Percentiles rank a stretch among this genome's conserved stretches.
Conservation (phyloP, 53 echinoderm and acorn worm genomes). For the Holothuria leucospilota region DNA sequence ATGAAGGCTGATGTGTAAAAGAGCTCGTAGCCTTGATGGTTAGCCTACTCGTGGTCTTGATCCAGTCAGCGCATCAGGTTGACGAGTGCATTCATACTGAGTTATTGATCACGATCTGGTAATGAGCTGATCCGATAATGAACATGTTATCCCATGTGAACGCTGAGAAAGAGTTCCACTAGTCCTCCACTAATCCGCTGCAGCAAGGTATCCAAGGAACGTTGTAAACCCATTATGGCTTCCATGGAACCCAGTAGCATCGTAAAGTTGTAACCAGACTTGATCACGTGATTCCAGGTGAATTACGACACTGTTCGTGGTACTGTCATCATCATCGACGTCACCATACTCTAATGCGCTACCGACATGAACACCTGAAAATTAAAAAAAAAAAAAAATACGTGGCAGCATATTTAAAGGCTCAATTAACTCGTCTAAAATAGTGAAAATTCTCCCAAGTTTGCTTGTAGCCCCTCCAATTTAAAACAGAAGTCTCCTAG, state of each 20-base stretch:
- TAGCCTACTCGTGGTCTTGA: too few relatives aligned
- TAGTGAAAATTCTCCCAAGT: not conserved
- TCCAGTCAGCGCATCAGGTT: too few relatives aligned
- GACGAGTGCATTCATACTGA: too few relatives aligned
- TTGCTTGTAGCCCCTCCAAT: not conserved
- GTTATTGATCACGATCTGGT: too few relatives aligned
- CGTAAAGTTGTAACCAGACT: conserved; percentile 43
- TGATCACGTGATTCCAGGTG: conserved; percentile 20
- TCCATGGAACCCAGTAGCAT: conserved; percentile 33
- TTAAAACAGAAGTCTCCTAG: too few relatives aligned
- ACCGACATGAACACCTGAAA: conserved; percentile 21
- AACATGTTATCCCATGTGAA: too few relatives aligned
- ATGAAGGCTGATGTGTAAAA: too few relatives aligned
- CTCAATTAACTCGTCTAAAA: too few relatives aligned
- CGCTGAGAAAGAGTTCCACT: too few relatives aligned
- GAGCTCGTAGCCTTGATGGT: too few relatives aligned
- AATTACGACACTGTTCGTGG: conserved; percentile 26
- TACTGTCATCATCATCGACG: conserved; percentile 27
- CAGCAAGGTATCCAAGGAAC: conserved; percentile 17
- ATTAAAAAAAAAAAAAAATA: not conserved
- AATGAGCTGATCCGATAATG: too few relatives aligned
- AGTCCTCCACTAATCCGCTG: conserved; percentile 1
- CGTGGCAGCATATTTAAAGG: not conserved
- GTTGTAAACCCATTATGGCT: conserved; percentile 19
- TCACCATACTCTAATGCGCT: conserved; percentile 37